These are phyloP conservation scores for Channa striata DNA, from an alignment of 2,797 vertebrate genomes.

Conservation along the genomic window DNA sequence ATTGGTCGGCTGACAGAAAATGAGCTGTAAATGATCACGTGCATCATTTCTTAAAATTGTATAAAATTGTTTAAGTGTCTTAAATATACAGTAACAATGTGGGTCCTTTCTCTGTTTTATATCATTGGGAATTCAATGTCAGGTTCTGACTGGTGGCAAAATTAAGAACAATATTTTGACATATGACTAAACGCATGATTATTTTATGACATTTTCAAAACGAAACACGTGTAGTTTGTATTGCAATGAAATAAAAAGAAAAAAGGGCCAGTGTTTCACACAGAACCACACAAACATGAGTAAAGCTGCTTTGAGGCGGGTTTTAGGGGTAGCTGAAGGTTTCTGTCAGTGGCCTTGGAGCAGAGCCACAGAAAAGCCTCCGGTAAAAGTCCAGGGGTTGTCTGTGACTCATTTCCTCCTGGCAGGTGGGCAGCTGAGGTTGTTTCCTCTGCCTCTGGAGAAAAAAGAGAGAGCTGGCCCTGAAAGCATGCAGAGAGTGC, in stretches of 20 bases:
- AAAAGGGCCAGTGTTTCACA: neutral
- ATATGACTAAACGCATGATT: no score
- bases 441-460: constrained; percentile 59
- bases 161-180: no score
- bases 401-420: constrained; percentile 72
- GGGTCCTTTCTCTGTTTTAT: no score
- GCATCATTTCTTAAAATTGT: no score
- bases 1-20: neutral
- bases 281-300: neutral
- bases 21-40: no score
- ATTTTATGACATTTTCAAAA: no score
- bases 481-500: constrained; percentile 74
- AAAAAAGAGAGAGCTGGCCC: constrained; percentile 56
- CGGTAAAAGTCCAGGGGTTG: constrained; percentile 56
- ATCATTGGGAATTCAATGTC: no score
- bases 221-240: no score
- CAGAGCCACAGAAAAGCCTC: constrained; percentile 47
- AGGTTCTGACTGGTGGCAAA: no score
- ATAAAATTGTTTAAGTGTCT: no score
- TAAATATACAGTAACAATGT: no score
- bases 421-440: constrained; percentile 65
- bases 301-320: constrained; percentile 23
- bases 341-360: constrained; percentile 46
- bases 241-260: neutral
- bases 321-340: constrained; percentile 20